Evolutionary conservation across 2,797 vertebrate species (phyloP).

Genomic region (Coregonus sp.): DNA sequence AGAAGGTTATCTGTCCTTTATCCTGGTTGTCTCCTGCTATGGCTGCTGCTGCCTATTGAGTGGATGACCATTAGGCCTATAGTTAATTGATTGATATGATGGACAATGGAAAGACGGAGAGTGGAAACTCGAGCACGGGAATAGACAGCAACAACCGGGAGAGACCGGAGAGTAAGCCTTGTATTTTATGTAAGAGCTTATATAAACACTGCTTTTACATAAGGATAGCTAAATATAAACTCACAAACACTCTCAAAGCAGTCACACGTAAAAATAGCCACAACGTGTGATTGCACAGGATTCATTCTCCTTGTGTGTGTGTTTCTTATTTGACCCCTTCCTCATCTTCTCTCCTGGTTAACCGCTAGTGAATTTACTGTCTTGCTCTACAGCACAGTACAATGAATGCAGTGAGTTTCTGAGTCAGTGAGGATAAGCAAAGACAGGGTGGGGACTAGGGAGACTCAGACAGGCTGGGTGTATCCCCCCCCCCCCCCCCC

Average conservation of each 20-base stretch:
- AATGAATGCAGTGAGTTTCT: neutral
- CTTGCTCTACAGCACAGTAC: neutral
- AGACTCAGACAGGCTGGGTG: constrained; percentile 12
- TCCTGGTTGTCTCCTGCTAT: neutral
- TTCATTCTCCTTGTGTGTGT: neutral
- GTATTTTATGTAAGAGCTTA: constrained; percentile 12
- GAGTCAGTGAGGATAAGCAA: neutral
- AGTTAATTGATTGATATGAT: constrained; percentile 4
- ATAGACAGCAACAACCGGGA: neutral
- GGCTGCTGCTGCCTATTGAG: neutral
- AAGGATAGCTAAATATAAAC: neutral
- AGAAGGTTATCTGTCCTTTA: constrained; percentile 6
- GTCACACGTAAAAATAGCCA: neutral
- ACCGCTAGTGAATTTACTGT: neutral
- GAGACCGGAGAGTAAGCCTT: neutral
- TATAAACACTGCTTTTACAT: constrained; percentile 6
- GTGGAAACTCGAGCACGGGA: neutral
- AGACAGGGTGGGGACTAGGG: neutral
- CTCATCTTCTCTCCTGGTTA: neutral
- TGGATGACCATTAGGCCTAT: neutral
- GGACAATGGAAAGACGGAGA: constrained; percentile 6
- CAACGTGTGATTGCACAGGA: neutral
- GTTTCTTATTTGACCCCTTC: neutral
- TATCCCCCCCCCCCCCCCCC: constrained; percentile 14
- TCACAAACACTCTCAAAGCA: neutral